These are phyloP conservation scores for Callionymus lyra DNA, from an alignment of 2,113 vertebrate species.

Conservation along the genomic window DNA sequence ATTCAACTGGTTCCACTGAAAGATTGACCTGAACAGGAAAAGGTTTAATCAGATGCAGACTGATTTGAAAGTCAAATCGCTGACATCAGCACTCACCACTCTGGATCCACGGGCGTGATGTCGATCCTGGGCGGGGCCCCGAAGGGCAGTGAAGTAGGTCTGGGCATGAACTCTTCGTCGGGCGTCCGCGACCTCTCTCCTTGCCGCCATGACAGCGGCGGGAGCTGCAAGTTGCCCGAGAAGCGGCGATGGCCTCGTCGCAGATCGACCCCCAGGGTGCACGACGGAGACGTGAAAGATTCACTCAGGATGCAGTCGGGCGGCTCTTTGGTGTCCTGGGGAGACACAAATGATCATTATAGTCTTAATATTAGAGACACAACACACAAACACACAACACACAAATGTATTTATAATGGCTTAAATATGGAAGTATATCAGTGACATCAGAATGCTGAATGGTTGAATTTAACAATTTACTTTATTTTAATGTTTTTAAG, in stretches of 20 bases:
- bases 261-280: constrained; percentile 83
- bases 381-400: too few relatives aligned
- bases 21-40: too few relatives aligned
- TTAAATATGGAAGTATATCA: too few relatives aligned
- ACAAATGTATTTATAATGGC: too few relatives aligned
- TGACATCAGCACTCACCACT: constrained; percentile 67
- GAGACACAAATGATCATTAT: neutral
- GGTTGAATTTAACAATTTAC: too few relatives aligned
- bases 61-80: too few relatives aligned
- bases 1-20: too few relatives aligned
- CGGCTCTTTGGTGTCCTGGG: constrained; percentile 77
- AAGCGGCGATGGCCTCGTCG: constrained; percentile 81
- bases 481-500: too few relatives aligned
- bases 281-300: constrained; percentile 80
- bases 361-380: too few relatives aligned
- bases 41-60: too few relatives aligned
- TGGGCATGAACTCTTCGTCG: constrained; percentile 72
- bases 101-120: constrained; percentile 84
- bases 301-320: constrained; percentile 80
- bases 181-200: constrained; percentile 76
- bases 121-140: constrained; percentile 81
- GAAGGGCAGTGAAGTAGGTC: constrained; percentile 85
- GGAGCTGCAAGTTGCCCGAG: constrained; percentile 86
- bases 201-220: constrained; percentile 86
- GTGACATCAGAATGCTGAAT: too few relatives aligned